Evolutionary conservation across 2,113 vertebrate genomes (phyloP).

Genomic region (Bubo blakistoni): DNA sequence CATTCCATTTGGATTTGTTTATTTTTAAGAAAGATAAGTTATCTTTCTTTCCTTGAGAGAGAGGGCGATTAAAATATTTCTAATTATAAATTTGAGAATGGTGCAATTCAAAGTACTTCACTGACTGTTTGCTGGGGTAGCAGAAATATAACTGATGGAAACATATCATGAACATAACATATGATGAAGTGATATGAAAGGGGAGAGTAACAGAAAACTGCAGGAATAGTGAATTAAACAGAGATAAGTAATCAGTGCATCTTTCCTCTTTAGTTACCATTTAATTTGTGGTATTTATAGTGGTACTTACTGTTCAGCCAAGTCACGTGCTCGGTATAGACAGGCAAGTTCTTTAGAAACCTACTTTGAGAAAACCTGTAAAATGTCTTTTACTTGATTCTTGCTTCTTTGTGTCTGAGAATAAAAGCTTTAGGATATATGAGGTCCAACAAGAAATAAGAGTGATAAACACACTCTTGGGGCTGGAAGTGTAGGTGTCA

Average conservation of each 20-base stretch:
- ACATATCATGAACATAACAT: background rate
- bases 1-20: constrained; percentile 42
- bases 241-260: background rate
- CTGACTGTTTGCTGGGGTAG: background rate
- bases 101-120: background rate
- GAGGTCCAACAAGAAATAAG: background rate
- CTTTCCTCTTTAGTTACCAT: background rate
- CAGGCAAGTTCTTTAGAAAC: background rate
- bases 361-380: background rate
- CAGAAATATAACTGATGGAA: background rate
- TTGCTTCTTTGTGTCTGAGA: background rate
- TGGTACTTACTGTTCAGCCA: background rate
- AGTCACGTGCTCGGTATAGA: background rate
- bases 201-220: background rate
- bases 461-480: background rate
- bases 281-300: background rate
- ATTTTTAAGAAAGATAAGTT: constrained; percentile 46
- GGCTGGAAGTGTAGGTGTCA: background rate
- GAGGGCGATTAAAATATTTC: constrained; percentile 9
- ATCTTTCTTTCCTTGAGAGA: constrained; percentile 5
- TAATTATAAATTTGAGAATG: background rate
- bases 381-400: background rate
- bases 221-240: background rate
- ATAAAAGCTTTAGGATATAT: background rate
- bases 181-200: background rate